phyloP scores from a whole-genome alignment of 2,888 invertebrate genomes.

The Tetragonisca angustula region DNA sequence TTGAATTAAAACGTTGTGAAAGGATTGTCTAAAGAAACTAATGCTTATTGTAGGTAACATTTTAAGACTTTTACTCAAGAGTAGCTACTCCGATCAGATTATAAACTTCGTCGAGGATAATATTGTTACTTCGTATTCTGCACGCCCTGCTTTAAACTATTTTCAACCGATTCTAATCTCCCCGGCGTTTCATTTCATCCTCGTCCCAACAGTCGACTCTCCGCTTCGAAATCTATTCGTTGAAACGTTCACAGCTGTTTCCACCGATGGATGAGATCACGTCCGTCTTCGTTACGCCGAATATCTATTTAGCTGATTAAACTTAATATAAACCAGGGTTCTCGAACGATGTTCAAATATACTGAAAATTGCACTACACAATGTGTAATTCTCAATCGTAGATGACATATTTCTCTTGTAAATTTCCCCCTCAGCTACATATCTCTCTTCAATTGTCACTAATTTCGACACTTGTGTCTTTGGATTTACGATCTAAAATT shows the following conservation, averaged over 20 bases:
- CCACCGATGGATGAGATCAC: constrained; percentile 9
- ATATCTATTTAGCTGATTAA: neutral
- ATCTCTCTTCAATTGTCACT: too few species aligned
- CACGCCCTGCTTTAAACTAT: neutral
- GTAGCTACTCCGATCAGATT: too few species aligned
- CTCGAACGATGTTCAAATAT: constrained; percentile 8
- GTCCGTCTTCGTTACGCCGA: constrained; percentile 15
- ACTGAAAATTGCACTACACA: neutral
- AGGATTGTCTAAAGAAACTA: too few species aligned
- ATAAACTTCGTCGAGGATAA: too few species aligned
- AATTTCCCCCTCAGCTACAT: too few species aligned
- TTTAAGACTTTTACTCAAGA: too few species aligned
- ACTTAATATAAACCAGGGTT: constrained; percentile 9
- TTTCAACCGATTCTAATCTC: constrained; percentile 4
- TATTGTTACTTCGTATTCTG: neutral
- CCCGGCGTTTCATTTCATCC: neutral
- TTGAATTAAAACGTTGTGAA: too few species aligned
- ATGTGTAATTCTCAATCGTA: neutral
- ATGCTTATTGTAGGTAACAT: too few species aligned
- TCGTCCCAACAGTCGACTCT: too few species aligned
- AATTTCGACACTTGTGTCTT: too few species aligned
- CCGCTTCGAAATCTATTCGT: neutral
- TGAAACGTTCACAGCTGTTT: constrained; percentile 31
- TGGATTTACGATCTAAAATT: too few species aligned
- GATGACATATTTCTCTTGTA: too few species aligned